Percentiles rank a stretch among this genome's conserved stretches.
Conservation (phyloP, 2,888 invertebrate species). For the Perizoma flavofasciatum region DNA sequence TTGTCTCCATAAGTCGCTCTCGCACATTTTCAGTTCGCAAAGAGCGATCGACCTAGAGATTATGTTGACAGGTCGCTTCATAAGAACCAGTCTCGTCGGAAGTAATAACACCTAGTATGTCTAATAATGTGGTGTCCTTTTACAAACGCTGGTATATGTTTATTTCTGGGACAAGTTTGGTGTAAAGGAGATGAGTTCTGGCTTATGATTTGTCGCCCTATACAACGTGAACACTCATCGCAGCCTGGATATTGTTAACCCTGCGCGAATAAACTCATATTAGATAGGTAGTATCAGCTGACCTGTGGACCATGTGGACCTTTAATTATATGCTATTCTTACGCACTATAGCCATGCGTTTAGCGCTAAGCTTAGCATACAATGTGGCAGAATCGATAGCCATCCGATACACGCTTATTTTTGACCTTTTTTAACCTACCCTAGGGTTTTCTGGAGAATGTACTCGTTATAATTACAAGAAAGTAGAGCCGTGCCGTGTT, state of each 20-base stretch:
- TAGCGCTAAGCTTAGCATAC: constrained; percentile 32
- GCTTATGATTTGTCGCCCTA: too few species aligned
- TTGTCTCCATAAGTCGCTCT: constrained; percentile 19
- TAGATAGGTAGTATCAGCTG: too few species aligned
- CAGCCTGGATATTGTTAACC: too few species aligned
- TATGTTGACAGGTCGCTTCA: constrained; percentile 2
- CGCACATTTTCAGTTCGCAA: constrained; percentile 13
- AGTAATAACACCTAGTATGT: background rate
- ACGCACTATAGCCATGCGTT: constrained; percentile 9
- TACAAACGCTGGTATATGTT: too few species aligned
- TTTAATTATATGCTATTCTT: constrained; percentile 4
- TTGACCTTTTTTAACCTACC: constrained; percentile 25
- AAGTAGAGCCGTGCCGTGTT: constrained; percentile 11
- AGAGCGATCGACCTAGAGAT: constrained; percentile 8
- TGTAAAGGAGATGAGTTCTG: too few species aligned
- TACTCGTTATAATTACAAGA: background rate
- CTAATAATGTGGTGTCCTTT: too few species aligned
- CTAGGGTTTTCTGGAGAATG: background rate
- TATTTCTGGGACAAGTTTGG: too few species aligned
- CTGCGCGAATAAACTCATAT: too few species aligned
- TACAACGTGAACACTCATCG: too few species aligned
- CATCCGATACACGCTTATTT: constrained; percentile 24
- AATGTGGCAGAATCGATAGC: constrained; percentile 18
- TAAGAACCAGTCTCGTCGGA: constrained; percentile 4
- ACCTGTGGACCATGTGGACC: too few species aligned